These are phyloP conservation scores for Malthinus flaveolus DNA, from an alignment of 2,888 invertebrate species.

Conservation along the genomic window DNA sequence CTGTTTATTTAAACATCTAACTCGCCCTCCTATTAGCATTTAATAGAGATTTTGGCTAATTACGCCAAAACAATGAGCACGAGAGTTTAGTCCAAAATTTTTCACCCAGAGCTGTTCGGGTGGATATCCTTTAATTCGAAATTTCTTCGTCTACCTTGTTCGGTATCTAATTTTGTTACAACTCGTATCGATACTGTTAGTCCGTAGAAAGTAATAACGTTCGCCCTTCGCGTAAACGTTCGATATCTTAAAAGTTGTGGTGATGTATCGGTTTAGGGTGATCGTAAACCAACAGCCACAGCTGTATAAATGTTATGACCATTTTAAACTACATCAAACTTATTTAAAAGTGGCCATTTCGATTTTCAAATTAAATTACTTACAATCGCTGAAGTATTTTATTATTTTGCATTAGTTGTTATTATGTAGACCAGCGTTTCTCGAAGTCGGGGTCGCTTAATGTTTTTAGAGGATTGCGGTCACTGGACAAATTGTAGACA, in stretches of 20 bases:
- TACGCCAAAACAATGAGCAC: no score
- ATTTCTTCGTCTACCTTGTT: no score
- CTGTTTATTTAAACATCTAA: no score
- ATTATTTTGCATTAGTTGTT: not conserved
- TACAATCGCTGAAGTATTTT: not conserved
- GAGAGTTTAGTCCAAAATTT: no score
- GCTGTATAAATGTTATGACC: conserved; percentile 30
- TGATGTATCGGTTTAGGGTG: conserved; percentile 29
- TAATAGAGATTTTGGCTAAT: no score
- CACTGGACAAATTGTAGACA: no score
- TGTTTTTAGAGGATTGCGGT: no score
- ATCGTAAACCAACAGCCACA: conserved; percentile 28
- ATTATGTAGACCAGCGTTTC: no score
- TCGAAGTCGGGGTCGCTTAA: no score
- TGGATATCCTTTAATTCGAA: no score
- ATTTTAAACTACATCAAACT: conserved; percentile 22
- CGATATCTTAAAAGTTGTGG: conserved; percentile 27
- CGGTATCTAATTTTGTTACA: conserved; percentile 18
- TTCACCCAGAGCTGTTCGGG: no score
- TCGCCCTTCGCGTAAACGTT: conserved; percentile 20
- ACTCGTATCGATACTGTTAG: conserved; percentile 30
- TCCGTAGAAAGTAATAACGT: conserved; percentile 27
- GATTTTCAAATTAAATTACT: conserved; percentile 1
- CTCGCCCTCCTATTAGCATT: no score
- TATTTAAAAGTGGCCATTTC: conserved; percentile 12